Percentiles rank a stretch among this genome's conserved stretches.
Evolutionary conservation across 2,888 invertebrate genomes (phyloP).

Genomic region (Ochropacha duplaris): DNA sequence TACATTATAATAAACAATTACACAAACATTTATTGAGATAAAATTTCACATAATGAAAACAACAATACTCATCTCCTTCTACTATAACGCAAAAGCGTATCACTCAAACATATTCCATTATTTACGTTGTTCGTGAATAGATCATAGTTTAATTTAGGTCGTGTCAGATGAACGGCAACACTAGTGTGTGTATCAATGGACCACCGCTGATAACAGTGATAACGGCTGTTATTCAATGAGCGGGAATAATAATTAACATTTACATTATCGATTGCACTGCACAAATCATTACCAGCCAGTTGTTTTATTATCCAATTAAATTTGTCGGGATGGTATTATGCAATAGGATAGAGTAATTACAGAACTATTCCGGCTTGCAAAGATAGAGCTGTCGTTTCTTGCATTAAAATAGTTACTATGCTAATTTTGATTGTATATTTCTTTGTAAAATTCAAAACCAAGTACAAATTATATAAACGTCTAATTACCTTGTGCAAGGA

Average conservation of each 20-base stretch:
- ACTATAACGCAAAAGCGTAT: neutral
- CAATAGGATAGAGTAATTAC: slow-evolving; percentile 8
- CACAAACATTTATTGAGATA: too few relatives aligned
- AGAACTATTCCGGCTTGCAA: too few relatives aligned
- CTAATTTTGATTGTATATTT: too few relatives aligned
- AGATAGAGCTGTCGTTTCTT: too few relatives aligned
- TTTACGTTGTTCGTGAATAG: neutral
- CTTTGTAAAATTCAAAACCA: too few relatives aligned
- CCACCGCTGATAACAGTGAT: slow-evolving; percentile 25
- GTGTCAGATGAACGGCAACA: slow-evolving; percentile 30
- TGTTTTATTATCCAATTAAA: slow-evolving; percentile 68
- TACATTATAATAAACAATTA: too few relatives aligned
- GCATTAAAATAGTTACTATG: too few relatives aligned
- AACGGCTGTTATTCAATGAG: slow-evolving; percentile 68
- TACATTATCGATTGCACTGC: slow-evolving; percentile 48
- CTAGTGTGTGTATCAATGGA: slow-evolving; percentile 40
- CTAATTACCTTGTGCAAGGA: too few relatives aligned
- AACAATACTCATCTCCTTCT: too few relatives aligned
- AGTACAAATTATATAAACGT: too few relatives aligned
- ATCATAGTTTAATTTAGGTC: slow-evolving; percentile 29
- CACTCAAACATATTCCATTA: neutral
- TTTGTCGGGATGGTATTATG: slow-evolving; percentile 40
- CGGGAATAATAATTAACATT: slow-evolving; percentile 63
- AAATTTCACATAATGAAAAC: too few relatives aligned
- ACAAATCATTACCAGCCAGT: slow-evolving; percentile 56